A percentile compares a stretch with the other conserved stretches of the same genome.
Conservation (phyloP, 2,888 invertebrate species). For the Drosophila algonquin region DNA sequence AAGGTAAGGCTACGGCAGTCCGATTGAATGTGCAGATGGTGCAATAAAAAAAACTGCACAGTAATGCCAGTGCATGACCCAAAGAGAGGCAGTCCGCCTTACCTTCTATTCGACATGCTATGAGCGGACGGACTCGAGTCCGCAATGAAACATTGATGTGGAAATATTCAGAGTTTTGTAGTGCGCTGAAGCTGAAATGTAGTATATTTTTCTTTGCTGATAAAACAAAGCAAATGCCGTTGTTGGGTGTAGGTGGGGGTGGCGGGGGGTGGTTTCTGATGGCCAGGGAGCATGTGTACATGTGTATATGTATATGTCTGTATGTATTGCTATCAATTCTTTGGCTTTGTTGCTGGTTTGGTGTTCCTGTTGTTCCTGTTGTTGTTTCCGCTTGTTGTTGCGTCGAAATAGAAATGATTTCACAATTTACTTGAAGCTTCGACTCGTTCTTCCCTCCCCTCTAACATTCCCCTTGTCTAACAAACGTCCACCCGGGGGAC, state of each 20-base stretch:
- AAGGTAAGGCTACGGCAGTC: background rate
- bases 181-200: slow-evolving; percentile 40
- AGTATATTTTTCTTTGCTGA: slow-evolving; percentile 48
- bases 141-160: slow-evolving; percentile 33
- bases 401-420: slow-evolving; percentile 78
- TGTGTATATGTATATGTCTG: background rate
- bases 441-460: slow-evolving; percentile 30
- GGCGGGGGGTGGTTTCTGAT: slow-evolving; percentile 6
- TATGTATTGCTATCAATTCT: slow-evolving; percentile 32
- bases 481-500: slow-evolving; percentile 14
- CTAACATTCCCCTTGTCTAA: slow-evolving; percentile 13
- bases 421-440: slow-evolving; percentile 59
- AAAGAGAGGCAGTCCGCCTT: background rate
- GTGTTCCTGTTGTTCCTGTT: slow-evolving; percentile 40
- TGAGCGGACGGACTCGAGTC: slow-evolving; percentile 14
- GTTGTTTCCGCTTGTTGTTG: slow-evolving; percentile 65
- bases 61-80: slow-evolving; percentile 5
- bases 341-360: slow-evolving; percentile 27
- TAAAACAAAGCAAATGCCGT: slow-evolving; percentile 55
- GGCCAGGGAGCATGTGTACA: slow-evolving; percentile 8
- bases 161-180: slow-evolving; percentile 50
- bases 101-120: background rate
- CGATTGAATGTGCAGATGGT: background rate
- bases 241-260: slow-evolving; percentile 2
- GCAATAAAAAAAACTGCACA: background rate